phyloP scores from a whole-genome alignment of 2,888 invertebrate genomes.

The Mimas tiliae region DNA sequence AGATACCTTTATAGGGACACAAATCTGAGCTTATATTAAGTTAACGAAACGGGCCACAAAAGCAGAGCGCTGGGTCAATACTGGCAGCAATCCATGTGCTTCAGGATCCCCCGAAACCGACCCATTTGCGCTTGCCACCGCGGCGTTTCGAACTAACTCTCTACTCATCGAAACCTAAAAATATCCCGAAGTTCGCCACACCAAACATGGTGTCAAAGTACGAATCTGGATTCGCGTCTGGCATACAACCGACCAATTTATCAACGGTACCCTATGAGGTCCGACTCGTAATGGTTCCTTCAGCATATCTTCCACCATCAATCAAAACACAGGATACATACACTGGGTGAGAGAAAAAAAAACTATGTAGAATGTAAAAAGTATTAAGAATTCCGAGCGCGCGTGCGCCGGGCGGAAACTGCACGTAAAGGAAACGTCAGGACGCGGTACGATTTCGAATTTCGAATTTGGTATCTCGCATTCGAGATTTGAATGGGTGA shows the following conservation, averaged over 20 bases:
- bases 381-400: slow-evolving; percentile 76
- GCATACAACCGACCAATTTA: slow-evolving; percentile 73
- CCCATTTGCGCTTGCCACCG: no score
- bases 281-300: slow-evolving; percentile 60
- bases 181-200: slow-evolving; percentile 16
- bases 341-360: slow-evolving; percentile 58
- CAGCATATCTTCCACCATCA: slow-evolving; percentile 73
- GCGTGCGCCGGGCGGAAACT: slow-evolving; percentile 74
- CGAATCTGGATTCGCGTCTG: slow-evolving; percentile 61
- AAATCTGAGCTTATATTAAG: no score
- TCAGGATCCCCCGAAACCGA: no score
- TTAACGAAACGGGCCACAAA: no score
- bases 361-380: slow-evolving; percentile 56
- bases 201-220: slow-evolving; percentile 48
- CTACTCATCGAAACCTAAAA: slow-evolving; percentile 2
- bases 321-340: slow-evolving; percentile 81
- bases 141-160: no score
- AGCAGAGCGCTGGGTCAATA: no score
- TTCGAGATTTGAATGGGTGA: slow-evolving; percentile 69
- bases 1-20: no score
- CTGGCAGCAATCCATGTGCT: no score
- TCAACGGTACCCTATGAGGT: slow-evolving; percentile 62
- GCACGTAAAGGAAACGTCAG: slow-evolving; percentile 82
- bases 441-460: slow-evolving; percentile 84
- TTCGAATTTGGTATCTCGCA: slow-evolving; percentile 73